A percentile compares a stretch with the other conserved stretches of the same genome.
Evolutionary conservation across 1,140 invertebrate species (phyloP).

Genomic region (Portunus trituberculatus): DNA sequence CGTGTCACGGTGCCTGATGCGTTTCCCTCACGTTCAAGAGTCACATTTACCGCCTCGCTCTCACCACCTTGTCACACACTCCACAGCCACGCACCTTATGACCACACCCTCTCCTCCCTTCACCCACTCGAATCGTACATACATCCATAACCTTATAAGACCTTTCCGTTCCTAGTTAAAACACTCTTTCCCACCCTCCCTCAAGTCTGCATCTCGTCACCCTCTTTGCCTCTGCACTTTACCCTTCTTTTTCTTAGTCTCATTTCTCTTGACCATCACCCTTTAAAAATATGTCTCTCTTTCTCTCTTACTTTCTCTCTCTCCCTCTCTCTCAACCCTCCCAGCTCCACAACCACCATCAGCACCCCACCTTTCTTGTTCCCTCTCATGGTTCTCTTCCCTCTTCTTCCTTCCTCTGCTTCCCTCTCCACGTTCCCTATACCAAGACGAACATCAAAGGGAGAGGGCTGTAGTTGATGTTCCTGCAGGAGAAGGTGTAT

Average conservation of each 20-base stretch:
- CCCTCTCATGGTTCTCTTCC: not conserved
- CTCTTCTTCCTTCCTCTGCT: not conserved
- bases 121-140: not conserved
- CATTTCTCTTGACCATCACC: no score
- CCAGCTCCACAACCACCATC: not conserved
- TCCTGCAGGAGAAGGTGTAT: not conserved
- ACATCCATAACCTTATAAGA: not conserved
- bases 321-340: not conserved
- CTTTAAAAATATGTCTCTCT: not conserved
- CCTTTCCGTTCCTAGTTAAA: not conserved
- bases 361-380: not conserved
- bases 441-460: not conserved
- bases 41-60: not conserved
- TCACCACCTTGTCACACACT: slow-evolving; percentile 8
- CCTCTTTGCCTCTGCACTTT: not conserved
- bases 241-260: not conserved
- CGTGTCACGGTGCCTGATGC: not conserved
- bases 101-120: not conserved
- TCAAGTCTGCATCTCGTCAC: not conserved
- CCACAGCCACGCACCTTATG: not conserved
- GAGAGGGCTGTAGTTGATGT: not conserved
- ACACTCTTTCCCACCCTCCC: not conserved
- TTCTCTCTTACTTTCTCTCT: not conserved
- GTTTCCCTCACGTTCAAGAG: not conserved
- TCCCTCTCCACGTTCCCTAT: no score